Evolutionary conservation across 2,888 invertebrate genomes (phyloP), one percentile per base, ranked within the genome.

Genomic region (Amblyteles armatorius): DNA sequence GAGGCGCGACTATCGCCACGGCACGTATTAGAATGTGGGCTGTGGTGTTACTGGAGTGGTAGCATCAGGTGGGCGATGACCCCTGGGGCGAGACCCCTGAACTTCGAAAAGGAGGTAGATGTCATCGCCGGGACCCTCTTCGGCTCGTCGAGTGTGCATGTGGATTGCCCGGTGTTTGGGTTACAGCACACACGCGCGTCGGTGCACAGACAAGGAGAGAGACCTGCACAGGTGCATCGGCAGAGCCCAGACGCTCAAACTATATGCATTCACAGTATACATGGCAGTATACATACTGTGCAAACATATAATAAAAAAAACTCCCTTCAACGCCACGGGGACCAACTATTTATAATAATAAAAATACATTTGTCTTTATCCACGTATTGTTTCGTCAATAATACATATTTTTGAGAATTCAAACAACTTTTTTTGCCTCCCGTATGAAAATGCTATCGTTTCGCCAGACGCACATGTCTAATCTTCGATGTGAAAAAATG

Each of bases 61-160:
- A 87, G 88, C 89, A 88, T 89, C 90, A 89, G 88, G 89, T 90
- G 89, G 88, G 85, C 57, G 57, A 89, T 88, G 88, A 90, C 72
- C 77, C 73, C 36, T 33, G 52, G 44, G 82, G 55, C 73, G 63
- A 73, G 69, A 76, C 68, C 78, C 52, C n/a, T 79, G 73, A 79
- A 83, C 50, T 68, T 63, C 52, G n/a, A 63, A 83, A 63, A 79
- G 79, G 68, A 50, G 79, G 68, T 73, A 74, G 79, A 63, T 74
- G 68, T 73, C 83, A 73, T 79, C 57, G 67, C 36, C 44, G 72
- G 67, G 67, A 78, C 48, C 44, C 50, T 83, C 82, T 72, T 48
- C 78, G 26, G 40, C 65, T 26, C 33, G 55, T 44, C 72, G 57
- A 57, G 26, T 29, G n/a, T 65, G 71, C 60, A 82, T 50, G n/a